Percentiles rank a stretch among this genome's conserved stretches.
Conservation (phyloP, 1,140 invertebrate species). For the Leptopilina boulardi region DNA sequence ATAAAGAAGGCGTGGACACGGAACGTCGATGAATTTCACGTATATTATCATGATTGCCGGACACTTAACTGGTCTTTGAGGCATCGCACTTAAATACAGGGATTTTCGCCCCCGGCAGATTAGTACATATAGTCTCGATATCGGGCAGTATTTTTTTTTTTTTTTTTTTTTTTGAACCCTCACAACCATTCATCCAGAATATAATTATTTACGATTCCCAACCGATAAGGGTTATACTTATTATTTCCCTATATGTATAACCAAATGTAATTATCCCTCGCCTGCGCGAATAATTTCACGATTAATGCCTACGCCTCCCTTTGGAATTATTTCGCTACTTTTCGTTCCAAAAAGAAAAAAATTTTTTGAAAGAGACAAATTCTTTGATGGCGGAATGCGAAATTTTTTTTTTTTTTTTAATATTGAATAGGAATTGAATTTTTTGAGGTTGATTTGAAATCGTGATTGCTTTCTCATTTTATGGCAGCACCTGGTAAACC, state of each 20-base stretch:
- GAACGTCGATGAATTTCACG: conserved; percentile 43
- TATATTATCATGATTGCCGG: conserved; percentile 46
- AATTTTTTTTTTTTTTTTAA: not conserved
- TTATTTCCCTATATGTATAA: not conserved
- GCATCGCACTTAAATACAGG: conserved; percentile 43
- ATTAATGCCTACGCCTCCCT: conserved; percentile 18
- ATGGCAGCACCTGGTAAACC: conserved; percentile 49
- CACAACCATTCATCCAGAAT: conserved; percentile 45
- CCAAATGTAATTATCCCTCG: conserved; percentile 18
- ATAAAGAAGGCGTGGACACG: not conserved
- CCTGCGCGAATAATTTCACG: not conserved
- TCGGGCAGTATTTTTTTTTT: conserved; percentile 35
- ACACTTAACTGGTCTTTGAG: conserved; percentile 47
- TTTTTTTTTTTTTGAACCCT: conserved; percentile 20
- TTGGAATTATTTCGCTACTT: conserved; percentile 16
- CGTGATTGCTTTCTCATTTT: conserved; percentile 44
- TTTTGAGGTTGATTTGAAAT: not conserved
- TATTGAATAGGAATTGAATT: not conserved
- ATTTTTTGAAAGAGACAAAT: no score
- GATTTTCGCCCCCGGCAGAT: conserved; percentile 49
- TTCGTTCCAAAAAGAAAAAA: not conserved
- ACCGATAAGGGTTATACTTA: conserved; percentile 37
- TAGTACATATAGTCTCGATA: conserved; percentile 45
- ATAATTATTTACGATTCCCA: conserved; percentile 50
- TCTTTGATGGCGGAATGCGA: no score